Evolutionary conservation across 2,888 invertebrate genomes (phyloP), one percentile per base, ranked within the genome.

Genomic region (Mythimna albipuncta): DNA sequence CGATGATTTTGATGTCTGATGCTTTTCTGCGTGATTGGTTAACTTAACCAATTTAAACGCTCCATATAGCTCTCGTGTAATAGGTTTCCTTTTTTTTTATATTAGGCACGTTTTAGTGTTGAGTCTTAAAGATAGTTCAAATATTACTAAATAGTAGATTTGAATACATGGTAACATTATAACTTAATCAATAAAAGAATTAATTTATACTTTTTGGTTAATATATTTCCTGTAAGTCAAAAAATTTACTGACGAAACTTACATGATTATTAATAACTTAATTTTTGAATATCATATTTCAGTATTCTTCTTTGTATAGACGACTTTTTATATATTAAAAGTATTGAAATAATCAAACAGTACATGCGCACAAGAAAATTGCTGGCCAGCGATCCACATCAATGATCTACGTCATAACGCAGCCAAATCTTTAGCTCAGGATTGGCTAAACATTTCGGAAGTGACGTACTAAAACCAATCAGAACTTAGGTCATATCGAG

Each of bases 401-500:
- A 93, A 93, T 92, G 94, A 90, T 92, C 92, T 94, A 97, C 97
- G 97, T 97, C 97, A 97, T 88, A 90, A 86, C 88, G 90, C 91
- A 91, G 91, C 93, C 92, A 91, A 95, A 93, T 96, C 91, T 90
- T 85, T 81, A 87, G 88, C 91, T 93, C 88, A 93, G 91, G 94
- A 97, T 97, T 97, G 97, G 97, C 90, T 87, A 90, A 87, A 91
- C 90, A 91, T 92, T 93, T 93, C 94, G 94, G 95, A 95, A 94
- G 92, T 94, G 89, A 92, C 93, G 94, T 92, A 89, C 84, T 84
- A 85, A 89, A 92, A 91, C 97, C 97, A 97, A 97, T 97, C 93
- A 96, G 89, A 95, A 91, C 89, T 92, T 92, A 88, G 92, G 91
- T 93, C 95, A 95, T 94, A 96, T 96, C 94, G 95, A 96, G 94